These are phyloP conservation scores for Isotomurus palustris DNA, from an alignment of 2,888 invertebrate genomes.

Conservation along the genomic window DNA sequence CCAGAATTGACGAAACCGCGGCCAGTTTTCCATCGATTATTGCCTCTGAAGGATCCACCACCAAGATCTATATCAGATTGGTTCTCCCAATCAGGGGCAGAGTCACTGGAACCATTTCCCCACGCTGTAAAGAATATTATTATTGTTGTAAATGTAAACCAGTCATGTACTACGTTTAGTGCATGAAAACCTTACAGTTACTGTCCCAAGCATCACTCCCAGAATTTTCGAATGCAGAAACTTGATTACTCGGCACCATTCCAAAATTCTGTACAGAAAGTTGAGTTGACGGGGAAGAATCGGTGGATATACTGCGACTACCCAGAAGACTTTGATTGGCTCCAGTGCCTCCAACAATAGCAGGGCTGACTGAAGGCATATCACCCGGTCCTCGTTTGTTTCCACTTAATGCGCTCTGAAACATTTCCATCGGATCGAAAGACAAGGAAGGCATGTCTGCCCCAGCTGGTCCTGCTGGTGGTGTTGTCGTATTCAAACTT, in stretches of 20 bases:
- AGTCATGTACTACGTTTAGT: constrained; percentile 8
- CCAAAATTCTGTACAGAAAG: no score
- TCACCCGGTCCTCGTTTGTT: neutral
- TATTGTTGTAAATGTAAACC: constrained; percentile 13
- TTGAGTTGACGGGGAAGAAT: neutral
- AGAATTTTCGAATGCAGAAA: no score
- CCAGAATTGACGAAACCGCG: no score
- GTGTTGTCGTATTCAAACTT: neutral
- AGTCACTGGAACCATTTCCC: no score
- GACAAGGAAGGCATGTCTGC: neutral
- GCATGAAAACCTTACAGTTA: no score
- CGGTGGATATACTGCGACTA: neutral
- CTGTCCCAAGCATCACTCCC: no score
- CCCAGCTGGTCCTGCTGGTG: constrained; percentile 14
- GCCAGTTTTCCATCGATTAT: no score
- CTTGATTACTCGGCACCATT: no score
- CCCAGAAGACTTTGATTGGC: neutral
- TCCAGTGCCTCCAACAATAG: constrained; percentile 10
- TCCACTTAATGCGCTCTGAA: constrained; percentile 19
- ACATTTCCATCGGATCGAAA: constrained; percentile 27
- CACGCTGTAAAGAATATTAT: no score
- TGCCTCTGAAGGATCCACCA: neutral
- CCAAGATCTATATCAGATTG: neutral
- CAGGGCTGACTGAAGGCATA: constrained; percentile 7
- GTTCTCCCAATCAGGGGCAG: no score